Base-by-base conservation (phyloP, 2,797 vertebrate species). In the Ctenopoma kingsleyae region DNA sequence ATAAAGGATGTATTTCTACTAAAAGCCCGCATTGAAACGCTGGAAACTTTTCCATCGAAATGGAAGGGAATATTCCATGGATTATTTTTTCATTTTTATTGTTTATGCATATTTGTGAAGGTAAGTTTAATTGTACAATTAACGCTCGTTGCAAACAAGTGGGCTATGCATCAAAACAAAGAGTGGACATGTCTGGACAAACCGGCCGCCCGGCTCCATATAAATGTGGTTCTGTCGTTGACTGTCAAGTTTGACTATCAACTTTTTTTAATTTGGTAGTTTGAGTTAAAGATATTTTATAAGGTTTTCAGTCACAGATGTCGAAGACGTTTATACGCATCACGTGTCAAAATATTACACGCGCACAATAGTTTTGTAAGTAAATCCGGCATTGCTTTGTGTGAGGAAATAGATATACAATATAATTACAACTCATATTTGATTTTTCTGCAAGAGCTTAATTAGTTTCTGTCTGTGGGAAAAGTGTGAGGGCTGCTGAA, bases 21-120 rank as follows among this genome's bases (percentile, higher is more conserved):
- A 84, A 95, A 82, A 86, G 62, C 38, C 61, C 78, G 74, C 78
- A 54, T 85, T 86, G 64, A 93, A 89, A 91, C 89, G 72, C 87
- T 92, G 92, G 93, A 92, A 92, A 89, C 71, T 67, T 91, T 92
- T 92, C 92, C 93, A 92, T 81, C 85, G 86, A 92, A 90, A 95
- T 95, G 95, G 93, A 94, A 91, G 92, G 93, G 89, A 93, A 94
- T 94, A 94, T 90, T 87, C 89, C 87, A 89, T 95, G 95, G 94
- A 94, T 94, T 92, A 94, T 94, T 85, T 82, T 95, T 81, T 84
- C 90, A 58, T 82, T 93, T 88, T 81, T 93, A 87, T 87, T 90
- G 74, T 76, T 92, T 58, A 78, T 90, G 71, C 89, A 88, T 44
- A 53, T 76, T 40, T 90, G 87, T 71, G 91, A 94, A 86, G 95